Conservation (phyloP, 2,888 invertebrate species). For the Rhagonycha lutea region DNA sequence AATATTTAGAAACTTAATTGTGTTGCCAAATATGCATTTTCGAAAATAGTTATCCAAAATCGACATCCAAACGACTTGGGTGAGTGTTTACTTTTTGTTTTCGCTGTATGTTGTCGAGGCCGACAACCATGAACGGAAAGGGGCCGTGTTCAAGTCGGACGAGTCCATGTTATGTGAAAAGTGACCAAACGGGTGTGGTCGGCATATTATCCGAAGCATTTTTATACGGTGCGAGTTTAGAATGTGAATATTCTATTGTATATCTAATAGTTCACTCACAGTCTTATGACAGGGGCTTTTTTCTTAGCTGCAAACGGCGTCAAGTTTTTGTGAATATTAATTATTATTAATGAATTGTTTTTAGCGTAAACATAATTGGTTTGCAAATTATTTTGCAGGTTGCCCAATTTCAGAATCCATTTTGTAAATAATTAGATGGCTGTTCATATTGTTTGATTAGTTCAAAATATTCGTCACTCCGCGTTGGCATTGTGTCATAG, state of each 20-base stretch:
- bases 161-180: constrained; percentile 44
- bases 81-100: constrained; percentile 29
- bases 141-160: constrained; percentile 45
- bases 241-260: constrained; percentile 23
- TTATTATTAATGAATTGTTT: background rate
- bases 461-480: constrained; percentile 35
- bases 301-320: background rate
- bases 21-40: background rate
- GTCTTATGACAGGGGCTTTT: constrained; percentile 7
- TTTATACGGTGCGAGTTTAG: constrained; percentile 15
- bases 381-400: background rate
- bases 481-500: constrained; percentile 28
- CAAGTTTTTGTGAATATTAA: constrained; percentile 9
- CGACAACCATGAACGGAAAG: constrained; percentile 48
- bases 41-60: background rate
- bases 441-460: constrained; percentile 44
- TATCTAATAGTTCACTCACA: constrained; percentile 5
- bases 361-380: constrained; percentile 2
- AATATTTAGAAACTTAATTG: background rate
- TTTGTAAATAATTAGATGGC: constrained; percentile 41
- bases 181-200: constrained; percentile 46
- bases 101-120: constrained; percentile 13
- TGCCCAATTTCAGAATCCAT: constrained; percentile 44
- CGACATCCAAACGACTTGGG: constrained; percentile 5
- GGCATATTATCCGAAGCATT: constrained; percentile 26